These are phyloP conservation scores for Campylomormyrus numenius DNA, from an alignment of 2,113 vertebrate species.

Conservation along the genomic window DNA sequence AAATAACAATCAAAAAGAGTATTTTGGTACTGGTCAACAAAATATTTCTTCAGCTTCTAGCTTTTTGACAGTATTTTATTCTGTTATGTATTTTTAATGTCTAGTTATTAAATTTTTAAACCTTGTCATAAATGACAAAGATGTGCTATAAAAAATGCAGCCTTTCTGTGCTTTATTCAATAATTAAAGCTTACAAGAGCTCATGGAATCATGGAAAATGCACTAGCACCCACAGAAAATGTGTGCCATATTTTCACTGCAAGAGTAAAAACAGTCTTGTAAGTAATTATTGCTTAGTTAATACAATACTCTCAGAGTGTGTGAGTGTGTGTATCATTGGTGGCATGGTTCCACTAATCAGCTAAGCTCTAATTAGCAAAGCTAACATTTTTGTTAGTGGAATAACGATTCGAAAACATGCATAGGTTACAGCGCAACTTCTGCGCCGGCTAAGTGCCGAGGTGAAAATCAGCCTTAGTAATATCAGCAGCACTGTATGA, in stretches of 20 bases:
- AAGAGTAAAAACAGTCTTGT: neutral
- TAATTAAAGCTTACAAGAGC: neutral
- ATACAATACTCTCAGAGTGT: neutral
- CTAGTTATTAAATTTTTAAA: constrained; percentile 8
- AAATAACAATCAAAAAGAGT: neutral
- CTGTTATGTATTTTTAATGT: constrained; percentile 13
- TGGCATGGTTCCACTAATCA: neutral
- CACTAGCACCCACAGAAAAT: neutral
- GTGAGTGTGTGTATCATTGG: neutral
- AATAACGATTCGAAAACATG: neutral
- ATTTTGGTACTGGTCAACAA: neutral
- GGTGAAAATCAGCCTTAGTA: neutral
- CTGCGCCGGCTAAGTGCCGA: neutral
- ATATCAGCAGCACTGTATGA: too few species aligned
- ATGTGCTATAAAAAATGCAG: neutral
- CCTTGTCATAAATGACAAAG: constrained; percentile 18
- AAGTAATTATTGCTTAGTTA: neutral
- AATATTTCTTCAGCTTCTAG: neutral
- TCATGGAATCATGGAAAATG: neutral
- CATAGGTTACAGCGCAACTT: neutral
- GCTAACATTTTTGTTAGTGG: neutral
- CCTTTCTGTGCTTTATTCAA: neutral
- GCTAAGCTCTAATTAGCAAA: neutral
- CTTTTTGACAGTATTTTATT: neutral
- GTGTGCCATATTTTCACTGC: neutral